Conservation (phyloP, 2,797 vertebrate genomes). For the Hapalemur alaotrensis region DNA sequence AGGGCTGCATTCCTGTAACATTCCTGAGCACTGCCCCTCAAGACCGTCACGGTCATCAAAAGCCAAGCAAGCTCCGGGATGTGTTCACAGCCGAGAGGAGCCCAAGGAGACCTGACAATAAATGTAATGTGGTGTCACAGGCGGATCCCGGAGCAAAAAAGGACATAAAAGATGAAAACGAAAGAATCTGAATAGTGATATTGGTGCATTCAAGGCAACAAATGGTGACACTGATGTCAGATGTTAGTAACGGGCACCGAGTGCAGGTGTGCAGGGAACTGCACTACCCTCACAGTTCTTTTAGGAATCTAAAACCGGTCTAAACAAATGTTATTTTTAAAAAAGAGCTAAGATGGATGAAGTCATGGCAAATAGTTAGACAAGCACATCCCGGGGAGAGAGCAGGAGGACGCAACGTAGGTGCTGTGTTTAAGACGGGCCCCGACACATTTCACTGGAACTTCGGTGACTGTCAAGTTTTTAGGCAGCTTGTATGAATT, state of each 20-base stretch:
- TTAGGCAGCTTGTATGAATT: not conserved
- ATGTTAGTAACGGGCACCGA: not conserved
- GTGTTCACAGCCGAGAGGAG: not conserved
- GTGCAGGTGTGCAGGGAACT: not conserved
- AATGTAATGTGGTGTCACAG: accelerated
- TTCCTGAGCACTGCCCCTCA: not conserved
- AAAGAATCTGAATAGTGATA: not conserved
- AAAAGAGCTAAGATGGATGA: not conserved
- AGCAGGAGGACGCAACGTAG: not conserved
- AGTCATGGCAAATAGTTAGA: not conserved
- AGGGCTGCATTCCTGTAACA: too few species aligned
- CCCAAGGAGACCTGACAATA: not conserved
- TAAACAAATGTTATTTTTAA: not conserved
- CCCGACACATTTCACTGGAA: not conserved
- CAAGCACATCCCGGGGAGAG: not conserved
- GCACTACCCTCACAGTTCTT: not conserved
- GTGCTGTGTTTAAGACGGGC: not conserved
- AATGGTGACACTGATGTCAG: not conserved
- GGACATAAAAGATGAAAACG: not conserved
- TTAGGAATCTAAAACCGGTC: not conserved
- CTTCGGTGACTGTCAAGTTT: not conserved
- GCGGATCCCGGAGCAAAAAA: not conserved
- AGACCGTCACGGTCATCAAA: not conserved
- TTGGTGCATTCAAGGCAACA: not conserved
- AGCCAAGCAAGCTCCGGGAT: not conserved